Base-by-base conservation (phyloP, 37 sponge, comb jelly and placozoan species). In the Oscarella lobularis region DNA sequence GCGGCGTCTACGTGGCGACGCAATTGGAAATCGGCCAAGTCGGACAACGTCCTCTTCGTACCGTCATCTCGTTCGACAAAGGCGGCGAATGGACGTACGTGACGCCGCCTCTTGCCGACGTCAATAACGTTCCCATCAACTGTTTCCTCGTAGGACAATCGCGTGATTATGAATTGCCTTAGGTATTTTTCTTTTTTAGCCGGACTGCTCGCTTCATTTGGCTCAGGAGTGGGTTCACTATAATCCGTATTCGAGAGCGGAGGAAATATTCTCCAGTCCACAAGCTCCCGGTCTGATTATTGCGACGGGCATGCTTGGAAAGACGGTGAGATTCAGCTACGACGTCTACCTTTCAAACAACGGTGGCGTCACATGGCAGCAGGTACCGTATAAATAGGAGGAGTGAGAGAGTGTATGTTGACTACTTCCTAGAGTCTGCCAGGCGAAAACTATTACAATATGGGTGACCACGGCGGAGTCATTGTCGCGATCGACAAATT, bases 271-370 rank as follows among this genome's bases (percentile, higher is more conserved):
- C 33, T 48, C 85, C 35, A 72, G 32, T 40, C 67, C 75, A 31
- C 74, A 74, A 35, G 78, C 85, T 40, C 85, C 85, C 2, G 85
- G 85, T 5, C n/a, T 84, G 66, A 74, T 84, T 77, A 84, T 84
- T 36, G 85, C 85, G 3, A 74, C 85, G 14, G 85, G 85, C 39
- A 65, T 4, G 31, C 27, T 37, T 39, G 35, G 81, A 4, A 3
- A 76, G 3, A 78, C 34, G 27, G 36, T 41, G 9, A 80, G 77
- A 55, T 35, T 38, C 39, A 14, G 30, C 31, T 71, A 71, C 41
- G 75, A 77, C 37, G 32, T 85, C 39, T 83, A 66, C 69, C 71
- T 85, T 31, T 85, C 86, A 4, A 85, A 70, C 37, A 79, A 74
- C 3, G 81, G 81, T 39, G 86, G 86, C 6, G 81, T 68, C 1